Conservation (phyloP, 2,797 vertebrate genomes). For the Hoplostethus mediterraneus region DNA sequence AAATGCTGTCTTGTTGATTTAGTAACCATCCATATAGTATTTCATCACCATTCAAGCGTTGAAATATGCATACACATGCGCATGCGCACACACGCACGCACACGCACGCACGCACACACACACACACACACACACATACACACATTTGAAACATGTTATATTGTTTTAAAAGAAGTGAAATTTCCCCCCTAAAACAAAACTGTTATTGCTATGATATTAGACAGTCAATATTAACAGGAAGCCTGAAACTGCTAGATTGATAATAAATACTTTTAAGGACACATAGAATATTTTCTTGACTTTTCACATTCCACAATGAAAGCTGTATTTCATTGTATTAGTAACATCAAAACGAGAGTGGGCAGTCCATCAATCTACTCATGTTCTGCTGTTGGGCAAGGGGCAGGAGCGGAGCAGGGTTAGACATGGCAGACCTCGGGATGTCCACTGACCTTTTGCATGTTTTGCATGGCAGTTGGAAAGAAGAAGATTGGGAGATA, state of each 20-base stretch:
- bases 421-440: too few species aligned
- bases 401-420: too few species aligned
- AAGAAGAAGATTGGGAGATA: too few species aligned
- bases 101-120: conserved; percentile 7
- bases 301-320: neutral
- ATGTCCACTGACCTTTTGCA: too few species aligned
- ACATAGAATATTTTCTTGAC: neutral
- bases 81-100: neutral
- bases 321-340: neutral
- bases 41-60: conserved; percentile 61
- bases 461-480: too few species aligned
- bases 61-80: conserved; percentile 4
- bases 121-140: neutral
- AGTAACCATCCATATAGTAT: conserved; percentile 65
- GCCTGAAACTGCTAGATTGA: too few species aligned
- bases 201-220: neutral
- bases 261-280: neutral
- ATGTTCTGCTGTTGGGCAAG: too few species aligned
- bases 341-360: too few species aligned
- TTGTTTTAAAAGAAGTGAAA: neutral
- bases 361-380: too few species aligned
- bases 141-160: neutral
- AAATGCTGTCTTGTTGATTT: conserved; percentile 78
- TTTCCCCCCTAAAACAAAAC: neutral
- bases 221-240: too few species aligned